Base-by-base conservation (phyloP, 2,113 vertebrate species). In the Platichthys flesus region DNA sequence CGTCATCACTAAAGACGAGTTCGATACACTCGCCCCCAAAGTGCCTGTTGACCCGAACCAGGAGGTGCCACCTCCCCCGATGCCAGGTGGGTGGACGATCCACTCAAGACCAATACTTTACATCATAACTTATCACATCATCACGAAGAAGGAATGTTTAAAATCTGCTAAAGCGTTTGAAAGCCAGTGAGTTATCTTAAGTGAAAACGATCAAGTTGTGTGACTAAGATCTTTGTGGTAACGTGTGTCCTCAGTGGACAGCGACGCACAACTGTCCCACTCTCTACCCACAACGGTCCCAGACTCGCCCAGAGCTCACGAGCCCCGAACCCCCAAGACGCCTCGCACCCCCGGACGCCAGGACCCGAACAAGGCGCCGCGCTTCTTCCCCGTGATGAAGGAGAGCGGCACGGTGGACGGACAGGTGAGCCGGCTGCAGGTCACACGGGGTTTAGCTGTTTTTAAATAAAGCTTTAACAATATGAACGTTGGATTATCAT, bases 361-460 rank as follows among this genome's bases (percentile, higher is more conserved):
- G 85, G 96, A 97, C 94, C 96, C 95, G 69, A 96, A 74, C 83
- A 97, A 95, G 95, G 95, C 95, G 1, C 96, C 95, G 0, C 95
- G 97, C 40, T 99, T 98, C 90, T 99, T 97, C 88, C 96, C 97
- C 35, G 97, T 99, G 56, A 96, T 98, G 78, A 99, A 98, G 91
- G 97, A 97, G 88, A 92, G 94, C 31, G 94, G 87, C 74, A 83
- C 88, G 69, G 82, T 96, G 23, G 96, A 98, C 51, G 69, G 90
- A 51, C 94, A 96, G 95, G 96, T 97, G 94, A 70, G 74, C 24
- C 2, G 40, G 40, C 3, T 0, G 13, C 9, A 13, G 40, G 40
- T 42, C 10, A 0, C 40, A 3, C 9, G 40, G 40, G 40, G 10
- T 42, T 42, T 5, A 16, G 16, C 47, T 51, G 15, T 51, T 51